These are phyloP conservation scores for Phalacrocorax carbo DNA, from an alignment of 2,113 vertebrate species.

Conservation along the genomic window DNA sequence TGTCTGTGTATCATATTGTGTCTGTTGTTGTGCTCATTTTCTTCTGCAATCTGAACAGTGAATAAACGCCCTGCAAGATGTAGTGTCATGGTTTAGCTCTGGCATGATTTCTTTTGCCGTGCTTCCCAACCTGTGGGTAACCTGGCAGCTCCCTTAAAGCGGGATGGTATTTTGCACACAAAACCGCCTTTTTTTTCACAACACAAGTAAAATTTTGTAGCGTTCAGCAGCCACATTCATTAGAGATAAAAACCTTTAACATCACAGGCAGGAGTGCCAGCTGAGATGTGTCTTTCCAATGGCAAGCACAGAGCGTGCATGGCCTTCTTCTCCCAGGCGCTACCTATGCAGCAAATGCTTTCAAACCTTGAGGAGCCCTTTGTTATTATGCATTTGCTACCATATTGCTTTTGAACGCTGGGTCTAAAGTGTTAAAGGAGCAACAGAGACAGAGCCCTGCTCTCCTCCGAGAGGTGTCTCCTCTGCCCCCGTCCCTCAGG, in stretches of 20 bases:
- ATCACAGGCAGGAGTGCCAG: accelerated
- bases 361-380: background rate
- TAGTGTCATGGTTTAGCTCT: background rate
- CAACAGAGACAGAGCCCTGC: background rate
- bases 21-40: background rate
- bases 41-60: background rate
- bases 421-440: background rate
- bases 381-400: too few species aligned
- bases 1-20: background rate
- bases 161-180: background rate
- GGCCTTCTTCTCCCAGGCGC: background rate
- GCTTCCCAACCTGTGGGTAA: background rate
- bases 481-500: background rate
- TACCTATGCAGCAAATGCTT: accelerated
- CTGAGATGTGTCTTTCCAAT: background rate
- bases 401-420: background rate
- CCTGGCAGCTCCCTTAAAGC: background rate
- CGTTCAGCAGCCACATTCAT: background rate
- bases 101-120: background rate
- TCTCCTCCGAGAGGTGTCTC: background rate
- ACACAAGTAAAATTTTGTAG: too few species aligned
- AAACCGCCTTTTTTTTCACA: background rate
- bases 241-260: background rate
- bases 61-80: background rate
- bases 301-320: accelerated